Percentiles rank a stretch among this genome's conserved stretches.
phyloP scores from a whole-genome alignment of 2,113 vertebrate genomes.

The Paedocypris sp. region DNA sequence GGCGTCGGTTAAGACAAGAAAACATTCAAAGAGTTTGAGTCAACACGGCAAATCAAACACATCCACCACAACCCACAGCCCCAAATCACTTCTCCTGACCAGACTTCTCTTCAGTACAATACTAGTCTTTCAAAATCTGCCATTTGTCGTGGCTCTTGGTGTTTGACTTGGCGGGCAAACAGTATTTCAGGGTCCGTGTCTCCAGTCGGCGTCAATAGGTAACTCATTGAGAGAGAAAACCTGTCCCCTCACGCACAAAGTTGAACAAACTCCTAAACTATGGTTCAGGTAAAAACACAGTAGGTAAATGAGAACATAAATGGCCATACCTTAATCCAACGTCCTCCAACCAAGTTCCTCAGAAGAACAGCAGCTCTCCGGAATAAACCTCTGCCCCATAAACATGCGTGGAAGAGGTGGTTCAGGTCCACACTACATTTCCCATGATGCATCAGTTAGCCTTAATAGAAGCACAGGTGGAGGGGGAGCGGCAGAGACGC shows the following conservation, averaged over 20 bases:
- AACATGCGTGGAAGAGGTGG: not conserved
- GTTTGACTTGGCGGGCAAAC: too few species aligned
- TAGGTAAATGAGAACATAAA: not conserved
- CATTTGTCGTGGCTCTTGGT: too few species aligned
- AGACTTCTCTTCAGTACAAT: too few species aligned
- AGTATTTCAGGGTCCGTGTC: not conserved
- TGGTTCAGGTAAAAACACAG: not conserved
- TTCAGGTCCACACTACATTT: not conserved
- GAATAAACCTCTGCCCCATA: not conserved
- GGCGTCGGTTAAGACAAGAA: not conserved
- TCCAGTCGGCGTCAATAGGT: not conserved
- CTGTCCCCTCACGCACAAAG: not conserved
- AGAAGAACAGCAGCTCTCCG: not conserved
- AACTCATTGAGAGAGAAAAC: not conserved
- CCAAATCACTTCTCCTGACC: not conserved
- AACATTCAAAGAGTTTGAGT: conserved; percentile 6
- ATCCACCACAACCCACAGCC: not conserved
- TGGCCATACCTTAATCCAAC: conserved; percentile 24
- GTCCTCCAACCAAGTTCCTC: conserved; percentile 1
- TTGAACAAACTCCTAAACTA: not conserved
- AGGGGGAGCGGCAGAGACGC: too few species aligned
- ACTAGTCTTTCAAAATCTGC: too few species aligned
- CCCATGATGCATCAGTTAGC: conserved; percentile 22
- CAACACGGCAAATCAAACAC: not conserved
- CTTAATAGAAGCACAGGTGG: conserved; percentile 5